Base-by-base conservation (phyloP, 2,797 vertebrate species). In the Thamnophis elegans region DNA sequence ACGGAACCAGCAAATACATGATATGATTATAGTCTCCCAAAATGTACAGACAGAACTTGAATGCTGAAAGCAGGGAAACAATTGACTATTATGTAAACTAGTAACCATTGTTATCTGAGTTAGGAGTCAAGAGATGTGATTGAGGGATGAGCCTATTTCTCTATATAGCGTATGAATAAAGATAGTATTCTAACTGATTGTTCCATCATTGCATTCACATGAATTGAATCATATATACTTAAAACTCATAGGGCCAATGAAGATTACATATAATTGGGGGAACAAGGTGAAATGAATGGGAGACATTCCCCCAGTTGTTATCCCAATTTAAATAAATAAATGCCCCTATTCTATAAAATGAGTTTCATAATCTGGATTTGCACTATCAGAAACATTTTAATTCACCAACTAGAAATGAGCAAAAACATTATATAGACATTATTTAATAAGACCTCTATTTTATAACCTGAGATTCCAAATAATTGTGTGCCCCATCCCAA, bases 181-280 rank as follows among this genome's bases (percentile, higher is more conserved):
- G 90, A 73, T 13, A 65, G 28, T 65, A 65, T 65, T n/a, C 28
- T 26, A 26, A 62, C 59, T 14, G 28, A n/a, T 65, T 28, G 3
- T 62, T 62, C 60, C 26, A 91, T 88, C 85, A 93, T 92, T 0
- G 0, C 88, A 94, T 93, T 25, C 20, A 94, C 92, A 94, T 93
- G 94, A 94, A 95, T 94, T 96, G 95, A 96, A 95, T 94, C 87
- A 94, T 90, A 91, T 87, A 1, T 1, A 89, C 73, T 92, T 91
- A 90, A 62, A 68, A 92, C 7, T 90, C 94, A 93, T 94, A 93
- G 94, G 95, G 94, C 92, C 94, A 95, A 91, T 85, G 92, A 82
- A 51, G 91, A 95, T 95, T 94, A 94, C 93, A 95, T 16, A 95
- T 95, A 96, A 96, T 89, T 90, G 60, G 94, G 94, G 86, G 13